Percentiles rank a stretch among this genome's conserved stretches.
These are phyloP conservation scores for Chironomus striatipennis DNA, from an alignment of 1,140 invertebrate species.

Conservation along the genomic window DNA sequence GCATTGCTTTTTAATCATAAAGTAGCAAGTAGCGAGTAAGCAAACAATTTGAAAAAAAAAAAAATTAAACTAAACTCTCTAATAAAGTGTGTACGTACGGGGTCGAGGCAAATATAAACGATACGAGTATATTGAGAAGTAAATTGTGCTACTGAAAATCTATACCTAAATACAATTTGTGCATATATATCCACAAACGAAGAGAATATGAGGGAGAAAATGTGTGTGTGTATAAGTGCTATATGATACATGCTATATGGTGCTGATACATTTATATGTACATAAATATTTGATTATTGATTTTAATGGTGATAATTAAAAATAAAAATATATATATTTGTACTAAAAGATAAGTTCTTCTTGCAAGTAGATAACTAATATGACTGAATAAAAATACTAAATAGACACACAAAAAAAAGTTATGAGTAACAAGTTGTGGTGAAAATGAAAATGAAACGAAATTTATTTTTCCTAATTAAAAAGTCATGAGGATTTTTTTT, in stretches of 20 bases:
- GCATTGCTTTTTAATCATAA: constrained; percentile 3
- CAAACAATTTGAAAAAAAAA: not conserved
- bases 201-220: not conserved
- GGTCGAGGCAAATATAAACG: not conserved
- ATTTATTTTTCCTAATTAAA: not conserved
- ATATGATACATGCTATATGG: not conserved
- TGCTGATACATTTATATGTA: not conserved
- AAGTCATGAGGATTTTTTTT: not conserved
- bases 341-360: not conserved
- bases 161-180: too few species aligned
- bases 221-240: not conserved
- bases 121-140: too few species aligned
- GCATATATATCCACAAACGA: not conserved
- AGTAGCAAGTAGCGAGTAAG: not conserved
- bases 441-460: not conserved
- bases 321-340: not conserved
- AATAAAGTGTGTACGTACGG: constrained; percentile 5
- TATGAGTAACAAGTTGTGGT: not conserved
- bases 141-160: too few species aligned
- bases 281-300: constrained; percentile 12
- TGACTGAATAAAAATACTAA: not conserved
- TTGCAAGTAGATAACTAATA: not conserved
- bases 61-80: not conserved
- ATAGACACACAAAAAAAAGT: not conserved
- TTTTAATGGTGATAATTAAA: constrained; percentile 10